Evolutionary conservation across 2,888 invertebrate species (phyloP).

Genomic region (Chrysolina oricalcia): DNA sequence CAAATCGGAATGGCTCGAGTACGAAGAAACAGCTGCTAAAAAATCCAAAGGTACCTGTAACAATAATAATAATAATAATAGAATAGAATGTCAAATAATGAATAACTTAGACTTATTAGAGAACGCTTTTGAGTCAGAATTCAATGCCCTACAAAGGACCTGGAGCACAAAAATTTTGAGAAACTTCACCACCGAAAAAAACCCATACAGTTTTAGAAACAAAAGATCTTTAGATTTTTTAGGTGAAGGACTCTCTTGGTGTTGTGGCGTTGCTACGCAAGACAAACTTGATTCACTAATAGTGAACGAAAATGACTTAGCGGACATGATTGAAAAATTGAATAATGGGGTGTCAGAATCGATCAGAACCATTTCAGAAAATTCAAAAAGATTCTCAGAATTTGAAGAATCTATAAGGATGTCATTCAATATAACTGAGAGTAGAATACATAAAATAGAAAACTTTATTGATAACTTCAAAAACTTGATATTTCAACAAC

Average conservation of each 20-base stretch:
- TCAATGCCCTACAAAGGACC: too few species aligned
- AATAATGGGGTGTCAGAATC: not conserved
- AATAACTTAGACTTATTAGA: too few species aligned
- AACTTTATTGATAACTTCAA: not conserved
- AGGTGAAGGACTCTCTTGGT: slow-evolving; percentile 48
- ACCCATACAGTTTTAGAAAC: too few species aligned
- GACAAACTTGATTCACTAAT: slow-evolving; percentile 41
- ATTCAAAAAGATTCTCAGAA: slow-evolving; percentile 17
- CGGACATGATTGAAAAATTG: slow-evolving; percentile 12
- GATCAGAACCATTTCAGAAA: slow-evolving; percentile 6
- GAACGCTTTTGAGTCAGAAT: too few species aligned
- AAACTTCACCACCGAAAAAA: too few species aligned
- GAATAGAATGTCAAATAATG: too few species aligned
- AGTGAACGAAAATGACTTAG: slow-evolving; percentile 32
- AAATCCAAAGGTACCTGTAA: not conserved
- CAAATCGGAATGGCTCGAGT: slow-evolving; percentile 32
- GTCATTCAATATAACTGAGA: not conserved
- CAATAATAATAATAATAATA: too few species aligned
- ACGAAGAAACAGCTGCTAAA: slow-evolving; percentile 12
- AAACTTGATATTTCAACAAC: not conserved
- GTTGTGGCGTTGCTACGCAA: slow-evolving; percentile 49
- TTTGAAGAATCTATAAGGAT: too few species aligned
- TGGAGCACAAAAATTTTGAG: too few species aligned
- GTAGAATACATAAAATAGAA: not conserved
- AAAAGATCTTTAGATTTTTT: slow-evolving; percentile 42